A percentile compares a stretch with the other conserved stretches of the same genome.
phyloP scores from a whole-genome alignment of 1,140 invertebrate species.

The Drosophila prosaltans region DNA sequence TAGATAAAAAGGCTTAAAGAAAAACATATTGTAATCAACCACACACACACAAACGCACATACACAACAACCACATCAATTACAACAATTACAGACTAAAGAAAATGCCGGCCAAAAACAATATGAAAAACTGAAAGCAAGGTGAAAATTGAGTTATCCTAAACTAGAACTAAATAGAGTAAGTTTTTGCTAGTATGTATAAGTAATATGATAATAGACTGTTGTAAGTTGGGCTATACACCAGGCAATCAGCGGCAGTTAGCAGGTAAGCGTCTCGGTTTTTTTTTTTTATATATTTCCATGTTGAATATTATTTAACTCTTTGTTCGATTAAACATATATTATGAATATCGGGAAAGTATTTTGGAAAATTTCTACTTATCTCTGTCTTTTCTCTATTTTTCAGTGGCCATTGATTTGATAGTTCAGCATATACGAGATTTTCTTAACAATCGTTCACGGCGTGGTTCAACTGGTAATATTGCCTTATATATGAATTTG shows the following conservation, averaged over 20 bases:
- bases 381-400: conserved; percentile 49
- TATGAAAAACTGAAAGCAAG: not conserved
- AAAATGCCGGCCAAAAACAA: not conserved
- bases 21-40: not conserved
- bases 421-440: conserved; percentile 96
- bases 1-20: not conserved
- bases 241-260: not conserved
- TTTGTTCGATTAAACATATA: conserved; percentile 5
- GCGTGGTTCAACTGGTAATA: conserved; percentile 68
- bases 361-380: not conserved
- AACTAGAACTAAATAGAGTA: conserved; percentile 5
- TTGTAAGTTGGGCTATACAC: not conserved
- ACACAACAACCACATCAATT: not conserved
- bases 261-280: not conserved
- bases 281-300: not conserved
- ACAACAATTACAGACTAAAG: not conserved
- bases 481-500: conserved; percentile 69
- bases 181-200: conserved; percentile 1
- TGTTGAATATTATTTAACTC: not conserved
- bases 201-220: not conserved
- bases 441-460: conserved; percentile 86
- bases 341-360: not conserved
- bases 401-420: conserved; percentile 96
- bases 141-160: not conserved
- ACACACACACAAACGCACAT: not conserved